Conservation (phyloP, 37 sponge, comb jelly and placozoan species). For the Trichoplax adhaerens region DNA sequence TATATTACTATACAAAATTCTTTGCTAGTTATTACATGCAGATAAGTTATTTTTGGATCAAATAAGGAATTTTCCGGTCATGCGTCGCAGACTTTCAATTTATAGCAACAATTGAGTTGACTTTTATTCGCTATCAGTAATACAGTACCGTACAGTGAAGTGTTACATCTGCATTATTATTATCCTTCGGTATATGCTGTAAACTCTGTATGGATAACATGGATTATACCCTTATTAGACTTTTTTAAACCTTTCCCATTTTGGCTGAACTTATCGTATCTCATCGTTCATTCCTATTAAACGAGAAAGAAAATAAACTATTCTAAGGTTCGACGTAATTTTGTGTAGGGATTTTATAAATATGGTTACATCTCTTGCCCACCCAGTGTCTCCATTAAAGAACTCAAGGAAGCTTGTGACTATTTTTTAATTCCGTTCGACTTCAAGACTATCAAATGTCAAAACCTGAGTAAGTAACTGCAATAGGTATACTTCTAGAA, state of each 20-base stretch:
- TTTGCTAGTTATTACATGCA: too few relatives aligned
- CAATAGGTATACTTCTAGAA: too few relatives aligned
- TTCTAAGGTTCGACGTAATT: neutral
- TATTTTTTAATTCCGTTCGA: constrained; percentile 89
- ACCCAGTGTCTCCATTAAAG: constrained; percentile 40
- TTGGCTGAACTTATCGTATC: neutral
- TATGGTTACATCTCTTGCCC: constrained; percentile 53
- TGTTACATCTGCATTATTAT: too few relatives aligned
- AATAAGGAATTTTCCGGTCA: too few relatives aligned
- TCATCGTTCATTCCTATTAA: constrained; percentile 19
- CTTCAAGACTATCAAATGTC: constrained; percentile 46
- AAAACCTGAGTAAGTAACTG: constrained; percentile 46
- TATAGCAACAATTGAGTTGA: too few relatives aligned
- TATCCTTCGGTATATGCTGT: too few relatives aligned
- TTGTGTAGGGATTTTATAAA: constrained; percentile 45
- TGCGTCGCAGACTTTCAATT: too few relatives aligned
- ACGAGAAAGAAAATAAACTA: constrained; percentile 1
- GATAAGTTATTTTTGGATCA: too few relatives aligned
- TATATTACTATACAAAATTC: too few relatives aligned
- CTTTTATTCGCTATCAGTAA: too few relatives aligned
- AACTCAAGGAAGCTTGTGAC: constrained; percentile 84
- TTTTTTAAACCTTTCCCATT: neutral
- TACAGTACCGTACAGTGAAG: too few relatives aligned
- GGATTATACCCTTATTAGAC: neutral
- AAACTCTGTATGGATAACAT: too few relatives aligned